A percentile compares a stretch with the other conserved stretches of the same genome.
These are phyloP conservation scores for Physella acuta DNA, from an alignment of 1,140 invertebrate genomes.

Conservation along the genomic window DNA sequence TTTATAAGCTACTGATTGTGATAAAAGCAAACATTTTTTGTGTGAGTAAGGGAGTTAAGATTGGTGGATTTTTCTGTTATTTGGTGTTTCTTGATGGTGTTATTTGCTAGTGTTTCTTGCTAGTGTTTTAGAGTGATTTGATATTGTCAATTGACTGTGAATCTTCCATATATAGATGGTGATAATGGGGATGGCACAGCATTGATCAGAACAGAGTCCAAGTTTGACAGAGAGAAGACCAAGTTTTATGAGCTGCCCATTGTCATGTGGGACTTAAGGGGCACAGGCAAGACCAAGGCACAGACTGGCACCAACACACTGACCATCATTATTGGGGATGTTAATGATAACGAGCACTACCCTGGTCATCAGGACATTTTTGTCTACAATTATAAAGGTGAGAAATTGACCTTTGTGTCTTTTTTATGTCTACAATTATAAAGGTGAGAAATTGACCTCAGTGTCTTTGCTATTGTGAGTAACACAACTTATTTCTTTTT, in stretches of 20 bases:
- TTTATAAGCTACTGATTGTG: no score
- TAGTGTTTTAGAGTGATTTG: no score
- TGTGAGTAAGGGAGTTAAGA: no score
- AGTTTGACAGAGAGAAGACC: slow-evolving; percentile 92
- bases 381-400: slow-evolving; percentile 91
- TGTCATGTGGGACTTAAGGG: slow-evolving; percentile 55
- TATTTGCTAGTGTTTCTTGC: no score
- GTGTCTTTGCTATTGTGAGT: slow-evolving; percentile 67
- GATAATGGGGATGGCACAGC: slow-evolving; percentile 43
- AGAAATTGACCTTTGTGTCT: background rate
- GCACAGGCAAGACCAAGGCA: slow-evolving; percentile 17
- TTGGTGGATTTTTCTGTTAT: no score
- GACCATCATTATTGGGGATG: slow-evolving; percentile 91
- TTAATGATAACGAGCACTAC: slow-evolving; percentile 96
- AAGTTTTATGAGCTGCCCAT: slow-evolving; percentile 56
- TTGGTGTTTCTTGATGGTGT: no score
- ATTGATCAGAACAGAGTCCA: slow-evolving; percentile 28
- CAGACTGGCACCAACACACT: slow-evolving; percentile 81
- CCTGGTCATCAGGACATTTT: slow-evolving; percentile 94
- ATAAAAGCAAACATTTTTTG: no score
- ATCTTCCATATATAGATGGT: no score
- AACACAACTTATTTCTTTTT: no score
- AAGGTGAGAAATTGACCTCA: slow-evolving; percentile 62
- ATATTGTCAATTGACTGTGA: no score
- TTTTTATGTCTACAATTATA: slow-evolving; percentile 93